phyloP scores from a whole-genome alignment of 2,113 vertebrate genomes.

The Sapayoa aenigma region DNA sequence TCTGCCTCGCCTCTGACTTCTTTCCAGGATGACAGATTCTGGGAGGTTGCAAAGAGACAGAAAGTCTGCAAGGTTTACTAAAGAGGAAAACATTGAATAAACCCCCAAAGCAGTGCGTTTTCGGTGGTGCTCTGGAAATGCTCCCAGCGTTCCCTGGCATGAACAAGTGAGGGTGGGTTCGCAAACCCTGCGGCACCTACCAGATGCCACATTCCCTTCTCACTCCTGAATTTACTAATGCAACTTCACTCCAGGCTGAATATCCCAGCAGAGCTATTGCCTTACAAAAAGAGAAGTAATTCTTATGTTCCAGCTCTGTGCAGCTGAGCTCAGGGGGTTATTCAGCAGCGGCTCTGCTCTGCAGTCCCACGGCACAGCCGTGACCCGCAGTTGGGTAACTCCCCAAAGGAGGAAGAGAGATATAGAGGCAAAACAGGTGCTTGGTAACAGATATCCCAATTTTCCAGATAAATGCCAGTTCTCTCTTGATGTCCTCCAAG shows the following conservation, averaged over 20 bases:
- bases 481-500: not conserved
- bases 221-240: not conserved
- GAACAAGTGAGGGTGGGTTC: not conserved
- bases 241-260: not conserved
- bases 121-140: not conserved
- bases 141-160: accelerated
- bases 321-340: not conserved
- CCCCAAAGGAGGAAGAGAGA: not conserved
- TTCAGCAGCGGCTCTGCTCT: not conserved
- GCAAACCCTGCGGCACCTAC: not conserved
- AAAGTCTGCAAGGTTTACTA: not conserved
- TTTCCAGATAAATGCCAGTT: not conserved
- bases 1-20: not conserved
- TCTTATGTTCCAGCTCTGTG: not conserved
- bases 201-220: conserved; percentile 21
- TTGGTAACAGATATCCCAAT: not conserved
- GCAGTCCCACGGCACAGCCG: not conserved
- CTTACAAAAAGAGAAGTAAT: not conserved
- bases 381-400: not conserved
- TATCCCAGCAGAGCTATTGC: not conserved
- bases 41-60: conserved; percentile 3
- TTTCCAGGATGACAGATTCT: not conserved
- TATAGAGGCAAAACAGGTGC: not conserved
- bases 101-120: not conserved
- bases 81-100: not conserved